These are phyloP conservation scores for Pipistrellus pygmaeus DNA, from an alignment of 2,797 vertebrate genomes.

Conservation along the genomic window DNA sequence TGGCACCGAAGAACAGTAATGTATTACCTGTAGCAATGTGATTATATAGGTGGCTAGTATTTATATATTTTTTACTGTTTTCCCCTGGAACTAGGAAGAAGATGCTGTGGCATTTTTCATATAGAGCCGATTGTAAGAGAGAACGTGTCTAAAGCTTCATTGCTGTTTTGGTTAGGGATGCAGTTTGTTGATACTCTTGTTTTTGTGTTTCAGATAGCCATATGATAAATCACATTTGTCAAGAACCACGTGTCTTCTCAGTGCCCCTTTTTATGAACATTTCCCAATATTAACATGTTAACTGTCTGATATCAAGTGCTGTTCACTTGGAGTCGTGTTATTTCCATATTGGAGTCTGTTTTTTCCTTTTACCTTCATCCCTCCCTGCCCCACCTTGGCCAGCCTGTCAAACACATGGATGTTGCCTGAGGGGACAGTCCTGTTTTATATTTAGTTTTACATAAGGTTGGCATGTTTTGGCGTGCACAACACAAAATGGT, in stretches of 20 bases:
- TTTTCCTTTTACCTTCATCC: neutral
- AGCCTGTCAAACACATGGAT: slow-evolving; percentile 15
- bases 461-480: neutral
- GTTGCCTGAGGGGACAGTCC: neutral
- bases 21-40: neutral
- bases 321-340: neutral
- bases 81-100: slow-evolving; percentile 38
- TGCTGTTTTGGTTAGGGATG: slow-evolving; percentile 73
- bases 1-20: neutral
- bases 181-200: slow-evolving; percentile 62
- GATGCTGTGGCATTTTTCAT: neutral
- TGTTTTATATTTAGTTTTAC: slow-evolving; percentile 27
- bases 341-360: neutral
- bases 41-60: slow-evolving; percentile 52
- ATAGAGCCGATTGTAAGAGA: slow-evolving; percentile 48
- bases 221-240: slow-evolving; percentile 60
- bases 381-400: neutral
- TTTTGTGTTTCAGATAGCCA: slow-evolving; percentile 59
- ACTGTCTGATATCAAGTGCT: neutral
- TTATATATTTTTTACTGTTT: slow-evolving; percentile 3
- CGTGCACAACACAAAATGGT: neutral
- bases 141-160: slow-evolving; percentile 61
- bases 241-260: slow-evolving; percentile 68
- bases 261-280: neutral
- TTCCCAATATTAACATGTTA: slow-evolving; percentile 11